Evolutionary conservation across 1,140 invertebrate genomes (phyloP), one percentile per base, ranked within the genome.

Genomic region (Catajapyx aquilonaris): DNA sequence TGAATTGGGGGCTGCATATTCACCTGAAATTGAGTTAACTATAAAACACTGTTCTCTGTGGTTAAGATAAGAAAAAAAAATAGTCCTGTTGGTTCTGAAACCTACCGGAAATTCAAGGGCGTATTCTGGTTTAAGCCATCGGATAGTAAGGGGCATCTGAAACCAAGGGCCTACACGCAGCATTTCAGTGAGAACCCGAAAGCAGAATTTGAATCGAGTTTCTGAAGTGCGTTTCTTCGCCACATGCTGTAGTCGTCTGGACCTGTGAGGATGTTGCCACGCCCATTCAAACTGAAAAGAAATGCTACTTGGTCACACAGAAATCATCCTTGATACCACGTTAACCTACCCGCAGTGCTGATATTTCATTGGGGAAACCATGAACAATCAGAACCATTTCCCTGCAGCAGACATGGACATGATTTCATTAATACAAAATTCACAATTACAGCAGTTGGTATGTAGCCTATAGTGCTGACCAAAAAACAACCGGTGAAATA

Each of bases 301-400:
- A 35, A 23, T 41, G 35, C 28, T 34, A 33, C 11, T 5, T 30
- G 10, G 28, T 13, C 33, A 37, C 7, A 10, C 3, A 38, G 5
- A 9, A 39, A 37, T 5, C 31, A 15, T 28, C 23, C 34, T 13
- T 40, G 35, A 9, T 7, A 28, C 7, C 7, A 35, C 2, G 41
- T 36, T 37, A 41, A 59, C 62, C 62, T 66, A 86, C 81, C 55
- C 80, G 67, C 23, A 96, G 60, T 11, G 85, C 88, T 25, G 83
- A 73, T 39, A 90, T 84, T 40, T 81, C 79, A 59, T 90, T 94
- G 13, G 87, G 87, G 61, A 96, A 96, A 5, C 90, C 91, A 64
- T 95, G 84, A 4, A 94, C 65, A 42, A 93, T 83, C 46, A 95
- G 59, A 7, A 90, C 75, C 90, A 96, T 95, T 50, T 81, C 78